These are phyloP conservation scores for Mythimna albipuncta DNA, from an alignment of 2,888 invertebrate genomes.

Conservation along the genomic window DNA sequence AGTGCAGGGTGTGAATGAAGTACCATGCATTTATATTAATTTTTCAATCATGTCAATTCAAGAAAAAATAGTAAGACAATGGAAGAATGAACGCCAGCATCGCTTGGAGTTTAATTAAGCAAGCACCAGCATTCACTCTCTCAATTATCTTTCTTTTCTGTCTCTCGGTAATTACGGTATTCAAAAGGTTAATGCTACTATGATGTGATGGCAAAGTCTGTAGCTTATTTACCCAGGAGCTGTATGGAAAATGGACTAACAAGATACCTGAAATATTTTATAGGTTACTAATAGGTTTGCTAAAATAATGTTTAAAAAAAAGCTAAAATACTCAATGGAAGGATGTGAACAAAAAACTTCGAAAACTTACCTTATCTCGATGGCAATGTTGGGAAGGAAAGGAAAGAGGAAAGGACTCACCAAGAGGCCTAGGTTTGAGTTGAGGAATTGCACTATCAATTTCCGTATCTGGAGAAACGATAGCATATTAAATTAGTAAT, in stretches of 20 bases:
- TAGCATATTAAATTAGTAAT: conserved; percentile 17
- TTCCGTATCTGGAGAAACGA: conserved; percentile 75
- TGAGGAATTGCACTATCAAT: conserved; percentile 62
- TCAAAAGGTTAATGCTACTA: background rate
- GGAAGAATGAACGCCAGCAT: no score
- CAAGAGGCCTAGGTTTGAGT: conserved; percentile 78
- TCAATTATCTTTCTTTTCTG: no score
- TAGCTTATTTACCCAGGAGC: no score
- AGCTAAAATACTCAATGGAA: background rate
- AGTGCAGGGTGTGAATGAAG: conserved; percentile 59
- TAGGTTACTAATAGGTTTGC: background rate
- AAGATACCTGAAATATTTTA: background rate
- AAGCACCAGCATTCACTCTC: no score
- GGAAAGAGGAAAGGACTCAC: conserved; percentile 78
- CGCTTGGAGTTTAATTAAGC: no score
- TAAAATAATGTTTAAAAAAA: background rate
- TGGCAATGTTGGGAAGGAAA: conserved; percentile 28
- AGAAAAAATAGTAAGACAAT: no score
- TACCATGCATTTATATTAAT: background rate
- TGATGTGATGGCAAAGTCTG: no score
- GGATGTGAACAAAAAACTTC: background rate
- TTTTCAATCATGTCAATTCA: no score
- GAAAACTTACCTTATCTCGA: conserved; percentile 23
- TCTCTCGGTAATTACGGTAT: no score
- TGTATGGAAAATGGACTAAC: background rate